phyloP scores from a whole-genome alignment of 1,140 invertebrate species.

The Vanessa tameamea region DNA sequence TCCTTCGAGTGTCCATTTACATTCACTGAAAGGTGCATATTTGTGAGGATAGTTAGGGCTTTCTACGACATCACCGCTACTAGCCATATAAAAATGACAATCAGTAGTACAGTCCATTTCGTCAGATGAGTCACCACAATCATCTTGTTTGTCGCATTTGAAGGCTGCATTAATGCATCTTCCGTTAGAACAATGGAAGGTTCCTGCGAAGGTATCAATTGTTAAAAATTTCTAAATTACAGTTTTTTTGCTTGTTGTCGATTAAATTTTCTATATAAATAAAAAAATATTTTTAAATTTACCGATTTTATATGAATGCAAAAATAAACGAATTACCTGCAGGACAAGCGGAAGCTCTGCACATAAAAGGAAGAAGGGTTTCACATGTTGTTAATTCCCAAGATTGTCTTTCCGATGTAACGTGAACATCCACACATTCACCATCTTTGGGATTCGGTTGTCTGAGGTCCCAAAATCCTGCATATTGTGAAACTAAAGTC shows the following conservation, averaged over 20 bases:
- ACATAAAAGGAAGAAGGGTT: constrained; percentile 96
- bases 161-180: constrained; percentile 94
- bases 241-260: too few relatives aligned
- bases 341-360: constrained; percentile 94
- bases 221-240: constrained; percentile 21
- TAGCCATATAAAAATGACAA: constrained; percentile 96
- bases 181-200: constrained; percentile 95
- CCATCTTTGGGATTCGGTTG: constrained; percentile 93
- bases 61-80: constrained; percentile 96
- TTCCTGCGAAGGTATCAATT: constrained; percentile 81
- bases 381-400: constrained; percentile 97
- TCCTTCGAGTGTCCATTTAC: constrained; percentile 98
- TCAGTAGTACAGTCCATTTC: constrained; percentile 93
- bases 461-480: constrained; percentile 92
- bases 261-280: too few relatives aligned
- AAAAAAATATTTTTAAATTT: too few relatives aligned
- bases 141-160: constrained; percentile 95
- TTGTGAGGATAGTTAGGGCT: constrained; percentile 97
- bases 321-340: constrained; percentile 82
- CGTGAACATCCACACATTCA: constrained; percentile 91
- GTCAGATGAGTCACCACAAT: constrained; percentile 95
- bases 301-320: not conserved
- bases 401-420: constrained; percentile 91
- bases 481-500: constrained; percentile 94
- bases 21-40: constrained; percentile 93